Conservation (phyloP, 2,888 invertebrate genomes). For the Suillia variegata region DNA sequence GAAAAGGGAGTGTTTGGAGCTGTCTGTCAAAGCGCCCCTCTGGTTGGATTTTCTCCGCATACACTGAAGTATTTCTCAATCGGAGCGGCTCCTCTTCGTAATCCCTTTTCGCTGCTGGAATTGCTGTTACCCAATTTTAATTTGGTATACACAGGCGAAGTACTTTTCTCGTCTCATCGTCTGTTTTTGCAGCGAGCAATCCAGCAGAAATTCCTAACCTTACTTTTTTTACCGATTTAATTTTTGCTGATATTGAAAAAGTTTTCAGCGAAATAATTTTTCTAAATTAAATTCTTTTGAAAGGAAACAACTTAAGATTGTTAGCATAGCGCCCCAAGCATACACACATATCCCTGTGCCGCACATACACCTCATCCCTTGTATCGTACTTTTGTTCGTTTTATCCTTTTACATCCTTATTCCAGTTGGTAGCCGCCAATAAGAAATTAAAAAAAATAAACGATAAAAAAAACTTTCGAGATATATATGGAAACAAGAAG, state of each 20-base stretch:
- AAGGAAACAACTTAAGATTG: too few relatives aligned
- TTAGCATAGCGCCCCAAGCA: too few relatives aligned
- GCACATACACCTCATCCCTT: too few relatives aligned
- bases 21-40: conserved; percentile 4
- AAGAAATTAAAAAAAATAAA: conserved; percentile 10
- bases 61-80: background rate
- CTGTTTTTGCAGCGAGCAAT: conserved; percentile 1
- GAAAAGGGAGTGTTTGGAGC: conserved; percentile 2
- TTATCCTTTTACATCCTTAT: conserved; percentile 12
- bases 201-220: conserved; percentile 25
- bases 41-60: background rate
- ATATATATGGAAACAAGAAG: conserved; percentile 30
- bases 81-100: background rate
- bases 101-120: conserved; percentile 7
- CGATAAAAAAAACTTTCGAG: conserved; percentile 26
- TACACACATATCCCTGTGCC: background rate
- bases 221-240: conserved; percentile 18
- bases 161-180: too few relatives aligned
- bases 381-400: conserved; percentile 13
- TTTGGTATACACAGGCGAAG: conserved; percentile 10
- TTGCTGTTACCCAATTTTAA: conserved; percentile 12
- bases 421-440: conserved; percentile 14
- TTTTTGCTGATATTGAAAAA: background rate
- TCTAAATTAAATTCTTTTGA: background rate
- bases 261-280: background rate